Conservation (phyloP, 2,797 vertebrate species). For the Gallinago nigripennis region DNA sequence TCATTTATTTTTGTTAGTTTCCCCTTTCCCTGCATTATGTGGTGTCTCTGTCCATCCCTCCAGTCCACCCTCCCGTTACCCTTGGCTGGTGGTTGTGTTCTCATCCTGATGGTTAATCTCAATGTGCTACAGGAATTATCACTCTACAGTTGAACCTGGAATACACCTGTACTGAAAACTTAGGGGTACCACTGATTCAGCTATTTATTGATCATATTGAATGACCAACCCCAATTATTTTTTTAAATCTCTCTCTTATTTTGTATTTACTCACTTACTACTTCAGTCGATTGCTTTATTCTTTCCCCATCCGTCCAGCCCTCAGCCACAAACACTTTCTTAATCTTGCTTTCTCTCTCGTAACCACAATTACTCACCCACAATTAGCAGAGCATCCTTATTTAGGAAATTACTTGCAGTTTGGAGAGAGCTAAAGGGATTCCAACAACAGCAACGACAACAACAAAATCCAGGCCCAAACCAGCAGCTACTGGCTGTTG, state of each 20-base stretch:
- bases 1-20: background rate
- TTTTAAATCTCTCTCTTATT: background rate
- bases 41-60: background rate
- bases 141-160: background rate
- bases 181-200: background rate
- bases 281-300: background rate
- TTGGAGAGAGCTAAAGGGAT: background rate
- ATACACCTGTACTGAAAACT: background rate
- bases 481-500: background rate
- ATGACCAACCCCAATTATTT: background rate
- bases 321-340: constrained; percentile 24
- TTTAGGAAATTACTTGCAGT: constrained; percentile 48
- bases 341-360: constrained; percentile 40
- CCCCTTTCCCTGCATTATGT: background rate
- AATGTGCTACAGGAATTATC: background rate
- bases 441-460: background rate
- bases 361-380: constrained; percentile 46
- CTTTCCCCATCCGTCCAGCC: background rate
- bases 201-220: background rate
- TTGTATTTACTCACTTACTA: background rate
- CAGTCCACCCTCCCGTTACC: background rate
- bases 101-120: background rate
- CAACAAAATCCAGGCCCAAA: background rate
- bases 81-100: background rate
- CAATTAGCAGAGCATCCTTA: constrained; percentile 29